Evolutionary conservation across 2,113 vertebrate genomes (phyloP).

Genomic region (Phyllostomus hastatus): DNA sequence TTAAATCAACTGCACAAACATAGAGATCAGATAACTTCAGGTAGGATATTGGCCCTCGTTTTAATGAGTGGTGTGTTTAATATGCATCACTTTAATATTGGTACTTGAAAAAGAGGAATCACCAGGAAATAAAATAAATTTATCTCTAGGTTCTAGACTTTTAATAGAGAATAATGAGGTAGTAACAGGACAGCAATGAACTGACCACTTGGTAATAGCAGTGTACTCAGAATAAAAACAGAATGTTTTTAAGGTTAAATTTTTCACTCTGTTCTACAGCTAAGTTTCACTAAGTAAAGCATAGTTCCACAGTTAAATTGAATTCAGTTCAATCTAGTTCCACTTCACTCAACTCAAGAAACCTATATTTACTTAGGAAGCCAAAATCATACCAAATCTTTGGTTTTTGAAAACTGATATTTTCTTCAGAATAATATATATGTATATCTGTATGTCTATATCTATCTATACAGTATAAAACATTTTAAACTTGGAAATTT

Average conservation of each 20-base stretch:
- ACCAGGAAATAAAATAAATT: not conserved
- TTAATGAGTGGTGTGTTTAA: not conserved
- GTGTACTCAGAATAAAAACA: not conserved
- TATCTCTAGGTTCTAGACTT: not conserved
- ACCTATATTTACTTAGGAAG: not conserved
- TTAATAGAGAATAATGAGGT: not conserved
- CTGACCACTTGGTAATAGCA: not conserved
- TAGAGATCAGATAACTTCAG: not conserved
- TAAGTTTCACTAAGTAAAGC: not conserved
- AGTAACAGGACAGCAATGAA: not conserved
- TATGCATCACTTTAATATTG: not conserved
- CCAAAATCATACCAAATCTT: not conserved
- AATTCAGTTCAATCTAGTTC: not conserved
- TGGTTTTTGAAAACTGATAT: not conserved
- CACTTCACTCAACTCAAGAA: not conserved
- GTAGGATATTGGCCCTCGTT: not conserved
- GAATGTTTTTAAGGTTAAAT: not conserved
- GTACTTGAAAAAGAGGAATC: not conserved
- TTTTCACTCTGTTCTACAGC: not conserved
- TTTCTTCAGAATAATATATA: not conserved
- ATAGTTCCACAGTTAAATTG: not conserved
- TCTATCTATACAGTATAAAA: not conserved
- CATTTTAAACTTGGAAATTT: slow-evolving; percentile 5
- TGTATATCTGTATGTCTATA: not conserved
- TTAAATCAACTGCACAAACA: not conserved